Conservation (phyloP, 2,888 invertebrate species). For the Lithophane semibrunnea region DNA sequence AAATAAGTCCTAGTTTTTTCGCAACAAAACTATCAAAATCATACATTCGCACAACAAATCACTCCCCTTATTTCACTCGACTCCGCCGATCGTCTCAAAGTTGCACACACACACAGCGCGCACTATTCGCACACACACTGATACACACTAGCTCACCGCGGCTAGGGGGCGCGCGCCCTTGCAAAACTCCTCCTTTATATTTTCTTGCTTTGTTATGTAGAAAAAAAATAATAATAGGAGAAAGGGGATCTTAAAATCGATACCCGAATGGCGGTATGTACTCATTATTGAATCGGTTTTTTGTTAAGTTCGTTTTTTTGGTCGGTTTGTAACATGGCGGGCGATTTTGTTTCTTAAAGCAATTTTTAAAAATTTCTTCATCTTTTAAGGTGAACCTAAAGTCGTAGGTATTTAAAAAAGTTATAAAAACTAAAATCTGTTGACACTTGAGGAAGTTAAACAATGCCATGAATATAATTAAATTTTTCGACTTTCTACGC, state of each 20-base stretch:
- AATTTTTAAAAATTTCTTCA: too few relatives aligned
- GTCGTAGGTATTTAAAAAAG: neutral
- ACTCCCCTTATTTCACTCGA: conserved; percentile 85
- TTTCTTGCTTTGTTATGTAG: conserved; percentile 90
- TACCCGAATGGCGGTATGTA: conserved; percentile 85
- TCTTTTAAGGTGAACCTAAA: neutral
- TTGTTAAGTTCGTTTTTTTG: conserved; percentile 62
- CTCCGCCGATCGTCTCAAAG: conserved; percentile 88
- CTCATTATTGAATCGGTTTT: conserved; percentile 70
- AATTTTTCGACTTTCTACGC: neutral
- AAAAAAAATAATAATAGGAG: conserved; percentile 87
- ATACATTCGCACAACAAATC: conserved; percentile 74
- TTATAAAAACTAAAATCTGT: neutral
- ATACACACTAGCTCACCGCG: conserved; percentile 62
- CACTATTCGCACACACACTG: conserved; percentile 67
- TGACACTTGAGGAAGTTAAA: neutral
- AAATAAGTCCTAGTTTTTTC: neutral
- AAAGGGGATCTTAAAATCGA: conserved; percentile 89
- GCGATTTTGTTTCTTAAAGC: neutral
- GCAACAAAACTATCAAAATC: conserved; percentile 73
- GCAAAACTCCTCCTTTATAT: conserved; percentile 89
- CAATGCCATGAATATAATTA: neutral
- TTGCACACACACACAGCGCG: conserved; percentile 74
- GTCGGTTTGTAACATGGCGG: conserved; percentile 50
- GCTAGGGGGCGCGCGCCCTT: conserved; percentile 85